Base-by-base conservation (phyloP, 2,113 vertebrate genomes). In the Brachyhypopomus occidentalis region DNA sequence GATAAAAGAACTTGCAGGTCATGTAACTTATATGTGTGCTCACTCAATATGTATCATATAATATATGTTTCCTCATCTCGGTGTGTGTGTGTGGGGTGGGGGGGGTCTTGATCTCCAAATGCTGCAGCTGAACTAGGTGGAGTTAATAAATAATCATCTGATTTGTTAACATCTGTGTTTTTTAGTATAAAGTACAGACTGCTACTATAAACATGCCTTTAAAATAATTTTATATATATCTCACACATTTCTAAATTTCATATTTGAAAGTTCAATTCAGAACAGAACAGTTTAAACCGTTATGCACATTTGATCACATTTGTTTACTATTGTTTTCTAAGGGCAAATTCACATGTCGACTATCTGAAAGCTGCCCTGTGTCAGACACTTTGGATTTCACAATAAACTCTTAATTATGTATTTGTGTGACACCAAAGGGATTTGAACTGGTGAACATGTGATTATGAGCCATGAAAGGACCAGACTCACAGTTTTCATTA, bases 361-460 rank as follows among this genome's bases (percentile, higher is more conserved):
- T 66, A 4, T 16, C 1, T 19, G 19, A 19, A 36, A 34, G 14
- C 64, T 36, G 1, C 5, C 19, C 34, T 67, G 64, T 41, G 22
- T 38, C 19, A n/a, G n/a, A 38, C n/a, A 52, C 7, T 22, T n/a
- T 55, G 23, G 23, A 30, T 77, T 22, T 66, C 23, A 8, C 5
- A 70, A n/a, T 2, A n/a, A 70, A 41, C 2, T 20, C 9, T 41
- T 38, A 38, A 41, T 70, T 70, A 76, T 52, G 23, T 67, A 22
- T 66, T 34, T 30, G 23, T 55, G 19, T 55, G 74, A 48, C 17
- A 48, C 27, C 52, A 23, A 23, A 22, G 23, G 19, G 19, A 77
- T 30, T 55, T 77, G 60, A 70, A 70, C 66, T 17, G 20, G 66
- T 70, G 34, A 41, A 41, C 66, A 52, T 78, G 20, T 69, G n/a